phyloP scores from a whole-genome alignment of 2,888 invertebrate genomes.

The Eurois occulta region DNA sequence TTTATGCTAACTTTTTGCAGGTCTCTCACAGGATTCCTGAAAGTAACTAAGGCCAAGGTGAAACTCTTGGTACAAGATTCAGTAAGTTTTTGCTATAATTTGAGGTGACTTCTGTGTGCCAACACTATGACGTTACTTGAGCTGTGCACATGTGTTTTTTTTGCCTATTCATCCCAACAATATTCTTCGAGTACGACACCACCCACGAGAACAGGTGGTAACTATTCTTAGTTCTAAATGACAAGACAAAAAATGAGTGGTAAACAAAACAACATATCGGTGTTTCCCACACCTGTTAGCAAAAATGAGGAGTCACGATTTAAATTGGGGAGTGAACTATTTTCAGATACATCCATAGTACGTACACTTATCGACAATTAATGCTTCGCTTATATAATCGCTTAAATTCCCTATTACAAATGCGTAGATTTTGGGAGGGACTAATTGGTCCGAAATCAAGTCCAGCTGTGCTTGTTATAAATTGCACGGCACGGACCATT shows the following conservation, averaged over 20 bases:
- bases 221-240: conserved; percentile 42
- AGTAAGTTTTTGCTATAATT: conserved; percentile 6
- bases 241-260: conserved; percentile 16
- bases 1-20: not conserved
- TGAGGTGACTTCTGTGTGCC: not conserved
- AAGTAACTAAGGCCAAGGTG: not conserved
- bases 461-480: not conserved
- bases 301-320: not conserved
- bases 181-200: conserved; percentile 32
- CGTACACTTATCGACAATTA: not conserved
- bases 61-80: not conserved
- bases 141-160: conserved; percentile 1
- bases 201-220: conserved; percentile 35
- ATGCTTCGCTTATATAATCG: not conserved
- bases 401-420: not conserved
- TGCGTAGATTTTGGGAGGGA: not conserved
- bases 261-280: conserved; percentile 31
- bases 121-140: not conserved
- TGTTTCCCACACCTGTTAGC: not conserved
- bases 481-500: not conserved
- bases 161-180: conserved; percentile 29
- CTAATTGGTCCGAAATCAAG: not conserved
- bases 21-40: not conserved
- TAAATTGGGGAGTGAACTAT: not conserved
- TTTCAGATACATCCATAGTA: not conserved